A percentile compares a stretch with the other conserved stretches of the same genome.
Evolutionary conservation across 2,888 invertebrate species (phyloP).

Genomic region (Ptilodon capucinus): DNA sequence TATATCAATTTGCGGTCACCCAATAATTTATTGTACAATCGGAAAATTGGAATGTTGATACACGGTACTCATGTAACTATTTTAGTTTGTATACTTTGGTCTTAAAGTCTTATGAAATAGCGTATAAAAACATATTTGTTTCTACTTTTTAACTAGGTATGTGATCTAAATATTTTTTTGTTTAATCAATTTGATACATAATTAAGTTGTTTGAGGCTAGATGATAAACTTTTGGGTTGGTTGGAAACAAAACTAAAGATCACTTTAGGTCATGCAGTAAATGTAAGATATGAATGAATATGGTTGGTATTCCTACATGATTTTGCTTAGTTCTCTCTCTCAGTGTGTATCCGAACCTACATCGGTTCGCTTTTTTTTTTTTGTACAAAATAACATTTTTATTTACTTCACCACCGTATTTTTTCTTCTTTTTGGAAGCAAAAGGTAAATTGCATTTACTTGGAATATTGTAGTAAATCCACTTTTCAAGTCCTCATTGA

Average conservation of each 20-base stretch:
- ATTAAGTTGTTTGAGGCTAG: constrained; percentile 8
- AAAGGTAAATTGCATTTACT: no score
- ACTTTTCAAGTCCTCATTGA: no score
- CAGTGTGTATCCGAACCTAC: not conserved
- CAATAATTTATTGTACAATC: constrained; percentile 1
- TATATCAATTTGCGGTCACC: constrained; percentile 15
- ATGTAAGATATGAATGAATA: constrained; percentile 8
- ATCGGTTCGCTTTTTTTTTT: no score
- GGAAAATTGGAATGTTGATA: not conserved
- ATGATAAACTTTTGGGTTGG: constrained; percentile 12
- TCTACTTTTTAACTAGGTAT: not conserved
- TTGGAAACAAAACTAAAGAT: not conserved
- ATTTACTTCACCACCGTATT: no score
- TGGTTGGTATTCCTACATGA: not conserved
- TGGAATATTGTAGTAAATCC: no score
- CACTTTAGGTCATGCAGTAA: constrained; percentile 9
- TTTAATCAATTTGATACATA: constrained; percentile 4
- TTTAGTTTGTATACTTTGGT: no score
- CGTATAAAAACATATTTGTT: no score
- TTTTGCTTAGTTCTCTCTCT: not conserved
- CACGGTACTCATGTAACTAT: not conserved
- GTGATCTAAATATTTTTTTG: not conserved
- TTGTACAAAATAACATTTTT: no score
- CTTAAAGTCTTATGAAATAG: no score
- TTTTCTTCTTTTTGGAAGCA: no score